Percentiles rank a stretch among this genome's conserved stretches.
Evolutionary conservation across 2,888 invertebrate genomes (phyloP).

Genomic region (Suillia variegata): DNA sequence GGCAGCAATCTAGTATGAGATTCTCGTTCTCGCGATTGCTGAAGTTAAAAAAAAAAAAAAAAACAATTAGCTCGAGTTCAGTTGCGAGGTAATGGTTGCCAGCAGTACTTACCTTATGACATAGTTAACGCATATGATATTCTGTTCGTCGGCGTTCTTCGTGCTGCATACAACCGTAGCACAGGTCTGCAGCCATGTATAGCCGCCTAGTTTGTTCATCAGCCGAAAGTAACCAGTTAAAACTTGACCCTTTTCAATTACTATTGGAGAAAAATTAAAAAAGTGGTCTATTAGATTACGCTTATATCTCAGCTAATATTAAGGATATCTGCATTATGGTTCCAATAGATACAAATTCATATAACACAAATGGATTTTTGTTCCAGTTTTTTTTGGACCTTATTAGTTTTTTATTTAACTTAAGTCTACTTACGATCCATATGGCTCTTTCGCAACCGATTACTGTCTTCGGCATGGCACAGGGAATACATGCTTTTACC

Average conservation of each 20-base stretch:
- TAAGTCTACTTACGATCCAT: conserved; percentile 83
- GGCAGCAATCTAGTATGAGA: conserved; percentile 92
- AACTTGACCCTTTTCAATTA: conserved; percentile 95
- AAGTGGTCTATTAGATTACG: too few species aligned
- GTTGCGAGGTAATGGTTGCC: not conserved
- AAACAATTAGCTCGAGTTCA: too few species aligned
- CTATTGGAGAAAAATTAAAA: conserved; percentile 64
- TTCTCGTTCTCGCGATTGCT: conserved; percentile 77
- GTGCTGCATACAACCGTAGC: conserved; percentile 95
- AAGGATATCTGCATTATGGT: too few species aligned
- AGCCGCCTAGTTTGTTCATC: conserved; percentile 96
- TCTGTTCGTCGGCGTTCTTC: conserved; percentile 96
- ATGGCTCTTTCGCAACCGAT: conserved; percentile 91
- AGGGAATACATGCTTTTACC: conserved; percentile 92
- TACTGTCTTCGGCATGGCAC: conserved; percentile 95
- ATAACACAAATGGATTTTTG: too few species aligned
- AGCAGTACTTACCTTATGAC: conserved; percentile 79
- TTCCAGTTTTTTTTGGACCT: too few species aligned
- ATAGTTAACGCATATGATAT: conserved; percentile 96
- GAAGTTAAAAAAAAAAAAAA: not conserved
- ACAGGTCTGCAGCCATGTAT: conserved; percentile 96
- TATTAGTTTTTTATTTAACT: too few species aligned
- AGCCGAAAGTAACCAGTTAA: conserved; percentile 94
- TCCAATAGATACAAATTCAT: too few species aligned
- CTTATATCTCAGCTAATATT: too few species aligned